Conservation (phyloP, 2,797 vertebrate genomes). For the Mionectes olivaceus region DNA sequence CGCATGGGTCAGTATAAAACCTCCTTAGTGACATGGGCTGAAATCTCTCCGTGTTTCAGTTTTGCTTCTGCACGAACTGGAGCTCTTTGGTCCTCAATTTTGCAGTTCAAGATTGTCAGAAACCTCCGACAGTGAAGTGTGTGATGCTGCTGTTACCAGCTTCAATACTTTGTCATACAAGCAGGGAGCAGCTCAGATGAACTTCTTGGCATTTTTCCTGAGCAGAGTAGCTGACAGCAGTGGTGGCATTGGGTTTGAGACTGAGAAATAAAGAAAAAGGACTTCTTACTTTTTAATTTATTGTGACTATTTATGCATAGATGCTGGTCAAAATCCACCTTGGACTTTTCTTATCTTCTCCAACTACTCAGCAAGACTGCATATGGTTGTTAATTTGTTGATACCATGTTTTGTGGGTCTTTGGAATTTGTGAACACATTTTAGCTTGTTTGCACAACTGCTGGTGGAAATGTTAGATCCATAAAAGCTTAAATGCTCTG, state of each 20-base stretch:
- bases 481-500: background rate
- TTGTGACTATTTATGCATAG: background rate
- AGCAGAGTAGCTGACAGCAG: background rate
- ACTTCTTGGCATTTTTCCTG: background rate
- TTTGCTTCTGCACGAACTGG: background rate
- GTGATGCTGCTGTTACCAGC: background rate
- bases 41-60: background rate
- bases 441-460: background rate
- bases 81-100: background rate
- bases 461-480: background rate
- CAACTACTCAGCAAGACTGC: background rate
- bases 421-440: rapidly evolving
- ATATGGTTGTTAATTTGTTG: background rate
- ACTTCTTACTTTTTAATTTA: background rate
- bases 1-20: background rate
- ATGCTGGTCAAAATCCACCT: background rate
- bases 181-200: background rate
- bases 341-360: background rate
- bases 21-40: background rate
- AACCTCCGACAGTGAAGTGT: background rate
- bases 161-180: background rate
- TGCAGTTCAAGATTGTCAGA: background rate
- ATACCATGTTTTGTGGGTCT: background rate
- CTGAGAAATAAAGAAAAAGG: background rate
- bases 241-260: background rate